These are phyloP conservation scores for Chloromyia formosa DNA, from an alignment of 2,888 invertebrate species.

Conservation along the genomic window DNA sequence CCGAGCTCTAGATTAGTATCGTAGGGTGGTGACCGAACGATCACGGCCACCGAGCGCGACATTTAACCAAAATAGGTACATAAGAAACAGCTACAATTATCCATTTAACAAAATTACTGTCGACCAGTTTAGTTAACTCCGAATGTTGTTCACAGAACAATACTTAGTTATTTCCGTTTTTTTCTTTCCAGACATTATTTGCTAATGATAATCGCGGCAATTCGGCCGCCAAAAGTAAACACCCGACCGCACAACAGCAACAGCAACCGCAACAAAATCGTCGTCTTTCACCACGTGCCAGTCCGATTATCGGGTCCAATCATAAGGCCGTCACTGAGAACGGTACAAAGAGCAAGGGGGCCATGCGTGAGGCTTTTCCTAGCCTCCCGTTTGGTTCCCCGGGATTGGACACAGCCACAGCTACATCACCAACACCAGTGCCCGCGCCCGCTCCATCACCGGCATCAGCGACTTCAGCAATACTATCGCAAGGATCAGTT, in stretches of 20 bases:
- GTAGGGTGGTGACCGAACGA: too few species aligned
- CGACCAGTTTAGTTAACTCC: too few species aligned
- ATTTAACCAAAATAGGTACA: too few species aligned
- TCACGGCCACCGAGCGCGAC: too few species aligned
- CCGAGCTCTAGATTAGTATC: too few species aligned
- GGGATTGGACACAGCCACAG: slow-evolving; percentile 48
- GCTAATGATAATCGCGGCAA: slow-evolving; percentile 52
- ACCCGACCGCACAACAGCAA: slow-evolving; percentile 36
- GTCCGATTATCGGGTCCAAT: slow-evolving; percentile 49
- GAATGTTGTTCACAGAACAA: too few species aligned
- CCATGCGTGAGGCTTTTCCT: slow-evolving; percentile 54
- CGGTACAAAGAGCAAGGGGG: slow-evolving; percentile 51
- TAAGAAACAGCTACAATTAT: too few species aligned
- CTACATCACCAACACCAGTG: slow-evolving; percentile 11
- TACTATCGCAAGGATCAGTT: too few species aligned
- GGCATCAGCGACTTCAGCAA: not conserved
- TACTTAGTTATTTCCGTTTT: too few species aligned
- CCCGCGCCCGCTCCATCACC: slow-evolving; percentile 17
- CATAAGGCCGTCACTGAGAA: slow-evolving; percentile 50
- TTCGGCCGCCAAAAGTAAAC: slow-evolving; percentile 45
- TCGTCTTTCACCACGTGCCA: slow-evolving; percentile 46
- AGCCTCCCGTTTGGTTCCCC: slow-evolving; percentile 54
- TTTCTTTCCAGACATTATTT: slow-evolving; percentile 50
- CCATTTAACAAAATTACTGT: too few species aligned
- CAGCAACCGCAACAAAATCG: slow-evolving; percentile 42